Percentiles rank a stretch among this genome's conserved stretches.
Evolutionary conservation across 2,797 vertebrate species (phyloP).

Genomic region (Sphaeramia orbicularis): DNA sequence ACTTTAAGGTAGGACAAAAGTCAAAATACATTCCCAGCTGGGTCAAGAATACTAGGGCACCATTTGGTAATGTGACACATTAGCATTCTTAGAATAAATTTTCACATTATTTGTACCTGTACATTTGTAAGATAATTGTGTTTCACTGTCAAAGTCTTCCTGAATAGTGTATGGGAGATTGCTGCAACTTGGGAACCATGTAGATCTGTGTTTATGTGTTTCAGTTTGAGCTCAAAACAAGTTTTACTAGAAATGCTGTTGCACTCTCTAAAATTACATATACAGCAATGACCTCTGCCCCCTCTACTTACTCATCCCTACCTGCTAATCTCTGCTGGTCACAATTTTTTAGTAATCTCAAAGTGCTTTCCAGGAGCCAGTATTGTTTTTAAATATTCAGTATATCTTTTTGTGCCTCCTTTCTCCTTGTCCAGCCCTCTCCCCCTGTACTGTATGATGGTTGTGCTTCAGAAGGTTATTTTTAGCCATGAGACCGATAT

Average conservation of each 20-base stretch:
- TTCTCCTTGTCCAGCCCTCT: slow-evolving; percentile 42
- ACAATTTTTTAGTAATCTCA: neutral
- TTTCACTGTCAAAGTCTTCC: neutral
- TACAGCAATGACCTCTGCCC: neutral
- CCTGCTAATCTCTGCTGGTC: neutral
- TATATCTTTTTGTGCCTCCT: slow-evolving; percentile 15
- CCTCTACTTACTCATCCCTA: neutral
- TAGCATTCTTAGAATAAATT: neutral
- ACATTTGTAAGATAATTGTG: neutral
- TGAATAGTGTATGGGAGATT: neutral
- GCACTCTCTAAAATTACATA: slow-evolving; percentile 6
- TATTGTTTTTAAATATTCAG: slow-evolving; percentile 7
- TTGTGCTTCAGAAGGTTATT: slow-evolving; percentile 76
- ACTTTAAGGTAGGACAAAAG: slow-evolving; percentile 91
- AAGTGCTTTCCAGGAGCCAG: neutral
- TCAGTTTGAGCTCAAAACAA: slow-evolving; percentile 9
- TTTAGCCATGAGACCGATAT: slow-evolving; percentile 79
- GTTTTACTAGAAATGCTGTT: neutral
- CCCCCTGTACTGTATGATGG: slow-evolving; percentile 65
- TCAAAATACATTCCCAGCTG: too few species aligned
- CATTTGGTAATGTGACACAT: neutral
- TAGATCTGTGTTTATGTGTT: neutral
- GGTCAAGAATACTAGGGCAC: too few species aligned
- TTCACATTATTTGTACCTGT: neutral
- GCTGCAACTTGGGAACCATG: slow-evolving; percentile 9